Evolutionary conservation across 1,140 invertebrate species (phyloP).

Genomic region (Halesus radiatus): DNA sequence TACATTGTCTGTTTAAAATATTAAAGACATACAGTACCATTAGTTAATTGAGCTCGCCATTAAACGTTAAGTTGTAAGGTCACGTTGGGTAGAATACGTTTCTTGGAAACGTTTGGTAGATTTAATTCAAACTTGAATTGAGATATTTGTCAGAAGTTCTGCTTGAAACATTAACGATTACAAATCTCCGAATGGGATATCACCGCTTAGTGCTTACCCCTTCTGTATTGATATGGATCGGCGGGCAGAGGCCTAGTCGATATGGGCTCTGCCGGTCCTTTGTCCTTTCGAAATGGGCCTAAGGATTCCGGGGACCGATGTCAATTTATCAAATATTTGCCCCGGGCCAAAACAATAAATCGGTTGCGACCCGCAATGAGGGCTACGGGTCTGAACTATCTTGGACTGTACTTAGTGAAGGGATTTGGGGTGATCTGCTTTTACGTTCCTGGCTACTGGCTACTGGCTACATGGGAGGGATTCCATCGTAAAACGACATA

Average conservation of each 20-base stretch:
- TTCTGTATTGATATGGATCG: slow-evolving; percentile 44
- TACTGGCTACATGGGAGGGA: background rate
- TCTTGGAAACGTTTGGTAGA: background rate
- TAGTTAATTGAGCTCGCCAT: no score
- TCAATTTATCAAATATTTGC: slow-evolving; percentile 57
- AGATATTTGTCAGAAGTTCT: slow-evolving; percentile 1
- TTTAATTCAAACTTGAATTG: background rate
- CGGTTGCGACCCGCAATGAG: slow-evolving; percentile 13
- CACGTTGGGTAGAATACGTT: background rate
- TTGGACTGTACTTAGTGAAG: background rate
- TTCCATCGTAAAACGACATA: background rate
- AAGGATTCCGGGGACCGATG: slow-evolving; percentile 45
- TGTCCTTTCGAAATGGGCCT: slow-evolving; percentile 42
- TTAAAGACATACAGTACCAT: no score
- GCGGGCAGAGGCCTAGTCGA: slow-evolving; percentile 37
- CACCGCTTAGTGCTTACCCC: background rate
- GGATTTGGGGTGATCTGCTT: slow-evolving; percentile 2
- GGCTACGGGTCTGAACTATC: background rate
- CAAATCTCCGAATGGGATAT: background rate
- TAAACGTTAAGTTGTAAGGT: no score
- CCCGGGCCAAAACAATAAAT: slow-evolving; percentile 52
- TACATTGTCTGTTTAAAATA: no score
- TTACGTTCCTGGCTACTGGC: background rate
- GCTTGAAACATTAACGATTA: slow-evolving; percentile 2
- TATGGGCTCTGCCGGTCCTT: slow-evolving; percentile 36